Evolutionary conservation across 92 coral and sea anemone genomes (phyloP), one percentile per base, ranked within the genome.

Genomic region (Paramuricea clavata): DNA sequence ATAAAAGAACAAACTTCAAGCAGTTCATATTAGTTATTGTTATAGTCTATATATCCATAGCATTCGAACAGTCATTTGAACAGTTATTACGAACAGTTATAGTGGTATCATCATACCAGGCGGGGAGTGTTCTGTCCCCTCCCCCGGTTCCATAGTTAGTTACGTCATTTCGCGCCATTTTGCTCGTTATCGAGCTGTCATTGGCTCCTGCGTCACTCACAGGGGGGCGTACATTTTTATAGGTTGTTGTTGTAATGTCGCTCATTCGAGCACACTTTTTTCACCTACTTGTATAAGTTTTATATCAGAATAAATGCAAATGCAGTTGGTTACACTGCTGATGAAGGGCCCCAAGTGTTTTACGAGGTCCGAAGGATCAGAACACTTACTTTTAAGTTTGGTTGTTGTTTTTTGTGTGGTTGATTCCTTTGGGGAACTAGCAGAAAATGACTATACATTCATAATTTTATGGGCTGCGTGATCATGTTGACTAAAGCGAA

Each of bases 41-140:
- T 47, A 47, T 10, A 6, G 52, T 47, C 10, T 39, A 39, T 39
- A 39, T n/a, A 39, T 10, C 5, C 5, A 39, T 10, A 39, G 44
- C 44, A 4, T 39, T 39, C 10, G 4, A 4, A 39, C 10, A 39
- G 44, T 39, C 10, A 47, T 47, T 1, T 12, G 52, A 47, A 47
- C 17, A 9, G 52, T 47, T 47, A 15, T 47, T 47, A 47, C 17
- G 52, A 47, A 47, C 42, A 36, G 59, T 49, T 49, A 6, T 6
- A 83, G 89, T 85, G 89, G 89, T 85, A 85, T 75, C 61, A n/a
- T 74, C 47, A 76, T 85, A 85, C 89, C 89, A 85, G 89, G 36
- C 85, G 85, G 47, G 85, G 89, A 85, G 89, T 74, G 83, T 85
- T 74, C 89, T 85, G 89, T 60, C 86, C 5, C 12, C 65, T 6